These are phyloP conservation scores for Volucella inanis DNA, from an alignment of 2,888 invertebrate genomes.

Conservation along the genomic window DNA sequence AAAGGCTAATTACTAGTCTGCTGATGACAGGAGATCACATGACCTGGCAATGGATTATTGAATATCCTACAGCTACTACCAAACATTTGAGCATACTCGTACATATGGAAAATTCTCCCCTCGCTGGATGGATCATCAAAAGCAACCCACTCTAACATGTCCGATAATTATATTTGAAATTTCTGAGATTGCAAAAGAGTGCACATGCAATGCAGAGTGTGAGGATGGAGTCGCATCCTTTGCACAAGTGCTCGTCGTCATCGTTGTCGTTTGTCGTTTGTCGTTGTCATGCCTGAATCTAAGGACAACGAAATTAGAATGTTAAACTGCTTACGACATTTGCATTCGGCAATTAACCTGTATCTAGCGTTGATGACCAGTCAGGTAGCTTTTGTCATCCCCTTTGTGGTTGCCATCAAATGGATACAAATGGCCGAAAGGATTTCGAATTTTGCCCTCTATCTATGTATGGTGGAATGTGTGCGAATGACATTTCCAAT, in stretches of 20 bases:
- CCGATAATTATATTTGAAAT: constrained; percentile 68
- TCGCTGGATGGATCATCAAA: constrained; percentile 61
- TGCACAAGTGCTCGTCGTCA: constrained; percentile 33
- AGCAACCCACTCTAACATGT: constrained; percentile 63
- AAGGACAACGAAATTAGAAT: constrained; percentile 68
- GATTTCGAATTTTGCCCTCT: constrained; percentile 19
- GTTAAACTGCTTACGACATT: constrained; percentile 69
- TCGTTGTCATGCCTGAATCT: constrained; percentile 15
- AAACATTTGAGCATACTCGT: too few relatives aligned
- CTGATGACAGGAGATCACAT: constrained; percentile 52
- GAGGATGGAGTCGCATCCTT: neutral
- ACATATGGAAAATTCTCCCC: constrained; percentile 2
- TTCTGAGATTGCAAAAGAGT: constrained; percentile 59
- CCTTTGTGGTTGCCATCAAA: constrained; percentile 20
- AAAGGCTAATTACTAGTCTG: constrained; percentile 64
- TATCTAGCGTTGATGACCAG: constrained; percentile 43
- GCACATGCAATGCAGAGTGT: neutral
- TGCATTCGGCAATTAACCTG: constrained; percentile 71
- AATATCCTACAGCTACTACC: constrained; percentile 47
- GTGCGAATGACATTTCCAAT: constrained; percentile 55
- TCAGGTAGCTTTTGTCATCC: constrained; percentile 32
- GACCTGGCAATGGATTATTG: constrained; percentile 57
- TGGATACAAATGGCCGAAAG: constrained; percentile 16
- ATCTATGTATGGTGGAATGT: neutral
- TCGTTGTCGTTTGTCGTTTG: neutral